Evolutionary conservation across 2,113 vertebrate genomes (phyloP).

Genomic region (Plotosus lineatus): DNA sequence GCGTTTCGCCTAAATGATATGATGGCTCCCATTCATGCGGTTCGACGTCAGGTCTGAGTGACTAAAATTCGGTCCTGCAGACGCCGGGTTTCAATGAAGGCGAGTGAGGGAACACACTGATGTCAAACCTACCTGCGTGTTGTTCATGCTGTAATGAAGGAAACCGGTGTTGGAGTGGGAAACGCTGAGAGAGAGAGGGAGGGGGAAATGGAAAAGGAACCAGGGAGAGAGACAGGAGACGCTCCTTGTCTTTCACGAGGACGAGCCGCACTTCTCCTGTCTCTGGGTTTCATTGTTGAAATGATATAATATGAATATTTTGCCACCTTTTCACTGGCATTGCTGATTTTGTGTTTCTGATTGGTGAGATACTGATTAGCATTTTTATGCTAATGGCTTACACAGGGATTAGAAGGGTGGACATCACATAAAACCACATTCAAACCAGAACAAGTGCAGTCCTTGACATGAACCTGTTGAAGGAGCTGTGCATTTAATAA

Average conservation of each 20-base stretch:
- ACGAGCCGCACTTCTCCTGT: not conserved
- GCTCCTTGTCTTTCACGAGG: not conserved
- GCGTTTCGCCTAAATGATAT: not conserved
- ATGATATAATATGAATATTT: too few relatives aligned
- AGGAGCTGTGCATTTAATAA: too few relatives aligned
- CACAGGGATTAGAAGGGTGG: not conserved
- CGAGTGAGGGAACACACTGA: not conserved
- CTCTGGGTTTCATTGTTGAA: not conserved
- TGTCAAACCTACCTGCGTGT: not conserved
- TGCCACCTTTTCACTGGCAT: not conserved
- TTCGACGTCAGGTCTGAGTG: slow-evolving; percentile 21
- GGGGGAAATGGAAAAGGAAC: not conserved
- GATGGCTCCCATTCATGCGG: slow-evolving; percentile 11
- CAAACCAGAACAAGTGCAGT: not conserved
- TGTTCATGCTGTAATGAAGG: not conserved
- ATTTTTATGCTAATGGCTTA: not conserved
- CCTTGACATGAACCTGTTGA: not conserved
- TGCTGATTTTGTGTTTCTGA: not conserved
- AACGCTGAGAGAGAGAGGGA: slow-evolving; percentile 11
- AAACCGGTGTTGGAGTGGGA: not conserved
- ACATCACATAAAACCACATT: not conserved
- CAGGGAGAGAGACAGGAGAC: not conserved
- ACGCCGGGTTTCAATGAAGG: slow-evolving; percentile 42
- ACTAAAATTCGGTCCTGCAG: slow-evolving; percentile 44
- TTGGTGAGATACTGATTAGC: too few relatives aligned